Conservation (phyloP, 1,140 invertebrate genomes). For the Linepithema humile region DNA sequence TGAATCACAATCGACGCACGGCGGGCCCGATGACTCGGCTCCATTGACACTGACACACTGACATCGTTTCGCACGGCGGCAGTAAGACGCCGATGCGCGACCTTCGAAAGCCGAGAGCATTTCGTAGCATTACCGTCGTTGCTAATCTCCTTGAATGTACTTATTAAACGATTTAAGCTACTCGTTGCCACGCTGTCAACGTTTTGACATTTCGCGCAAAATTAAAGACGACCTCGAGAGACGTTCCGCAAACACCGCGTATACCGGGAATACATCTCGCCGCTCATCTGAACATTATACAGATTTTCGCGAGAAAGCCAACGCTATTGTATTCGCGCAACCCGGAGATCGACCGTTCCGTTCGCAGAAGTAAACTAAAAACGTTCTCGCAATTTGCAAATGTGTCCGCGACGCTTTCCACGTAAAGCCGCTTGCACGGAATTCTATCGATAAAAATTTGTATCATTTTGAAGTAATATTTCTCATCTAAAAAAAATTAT, state of each 20-base stretch:
- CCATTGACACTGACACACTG: constrained; percentile 82
- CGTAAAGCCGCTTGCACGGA: too few relatives aligned
- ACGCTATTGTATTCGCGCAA: constrained; percentile 21
- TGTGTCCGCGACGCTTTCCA: neutral
- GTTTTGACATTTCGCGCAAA: neutral
- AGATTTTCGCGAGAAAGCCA: constrained; percentile 17
- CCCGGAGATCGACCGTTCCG: neutral
- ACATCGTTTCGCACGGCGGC: constrained; percentile 74
- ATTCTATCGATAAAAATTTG: constrained; percentile 9
- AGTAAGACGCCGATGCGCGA: constrained; percentile 40
- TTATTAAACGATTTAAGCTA: constrained; percentile 44
- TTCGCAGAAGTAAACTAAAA: constrained; percentile 12
- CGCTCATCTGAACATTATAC: neutral
- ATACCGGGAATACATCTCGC: neutral
- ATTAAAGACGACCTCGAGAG: constrained; percentile 2
- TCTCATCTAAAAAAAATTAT: too few relatives aligned
- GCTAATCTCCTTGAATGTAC: constrained; percentile 67
- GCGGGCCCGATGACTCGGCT: constrained; percentile 72
- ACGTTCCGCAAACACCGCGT: constrained; percentile 5
- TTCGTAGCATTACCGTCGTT: constrained; percentile 36
- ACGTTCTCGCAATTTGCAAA: neutral
- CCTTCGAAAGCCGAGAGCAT: constrained; percentile 67
- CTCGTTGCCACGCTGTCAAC: neutral
- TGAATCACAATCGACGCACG: constrained; percentile 68
- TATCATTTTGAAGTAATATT: too few relatives aligned